These are phyloP conservation scores for Oncopodura yosiiana DNA, from an alignment of 1,140 invertebrate genomes.

Conservation along the genomic window DNA sequence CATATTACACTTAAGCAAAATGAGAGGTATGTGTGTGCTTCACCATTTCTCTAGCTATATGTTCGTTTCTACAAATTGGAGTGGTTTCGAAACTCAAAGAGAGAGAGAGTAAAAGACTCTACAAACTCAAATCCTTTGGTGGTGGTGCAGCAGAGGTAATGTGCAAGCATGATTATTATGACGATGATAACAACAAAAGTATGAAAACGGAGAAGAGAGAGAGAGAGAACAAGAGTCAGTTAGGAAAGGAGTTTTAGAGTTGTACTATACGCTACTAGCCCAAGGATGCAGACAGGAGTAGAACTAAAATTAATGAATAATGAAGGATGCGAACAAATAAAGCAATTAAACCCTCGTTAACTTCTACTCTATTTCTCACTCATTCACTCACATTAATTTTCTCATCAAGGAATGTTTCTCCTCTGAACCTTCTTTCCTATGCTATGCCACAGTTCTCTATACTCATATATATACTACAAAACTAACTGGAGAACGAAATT, in stretches of 20 bases:
- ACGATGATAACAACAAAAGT: too few species aligned
- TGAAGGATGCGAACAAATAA: constrained; percentile 31
- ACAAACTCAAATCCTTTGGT: too few species aligned
- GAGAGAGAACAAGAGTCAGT: neutral
- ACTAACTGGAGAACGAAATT: too few species aligned
- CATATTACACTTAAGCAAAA: neutral
- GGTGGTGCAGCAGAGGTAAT: too few species aligned
- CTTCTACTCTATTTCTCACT: constrained; percentile 28
- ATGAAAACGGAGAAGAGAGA: neutral
- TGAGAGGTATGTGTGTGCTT: neutral
- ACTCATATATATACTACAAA: too few species aligned
- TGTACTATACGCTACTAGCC: too few species aligned
- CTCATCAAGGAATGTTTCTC: constrained; percentile 22
- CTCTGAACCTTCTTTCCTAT: neutral
- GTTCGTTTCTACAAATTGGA: constrained; percentile 23
- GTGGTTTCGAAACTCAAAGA: constrained; percentile 13
- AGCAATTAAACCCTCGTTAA: constrained; percentile 36
- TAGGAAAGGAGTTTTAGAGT: neutral
- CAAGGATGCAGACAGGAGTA: too few species aligned
- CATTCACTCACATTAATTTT: constrained; percentile 30
- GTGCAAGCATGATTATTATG: too few species aligned
- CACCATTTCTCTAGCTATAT: neutral
- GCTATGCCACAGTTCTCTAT: too few species aligned
- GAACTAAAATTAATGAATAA: constrained; percentile 34
- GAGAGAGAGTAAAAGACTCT: neutral